Evolutionary conservation across 2,113 vertebrate species (phyloP), one percentile per base, ranked within the genome.

Genomic region (Conger conger): DNA sequence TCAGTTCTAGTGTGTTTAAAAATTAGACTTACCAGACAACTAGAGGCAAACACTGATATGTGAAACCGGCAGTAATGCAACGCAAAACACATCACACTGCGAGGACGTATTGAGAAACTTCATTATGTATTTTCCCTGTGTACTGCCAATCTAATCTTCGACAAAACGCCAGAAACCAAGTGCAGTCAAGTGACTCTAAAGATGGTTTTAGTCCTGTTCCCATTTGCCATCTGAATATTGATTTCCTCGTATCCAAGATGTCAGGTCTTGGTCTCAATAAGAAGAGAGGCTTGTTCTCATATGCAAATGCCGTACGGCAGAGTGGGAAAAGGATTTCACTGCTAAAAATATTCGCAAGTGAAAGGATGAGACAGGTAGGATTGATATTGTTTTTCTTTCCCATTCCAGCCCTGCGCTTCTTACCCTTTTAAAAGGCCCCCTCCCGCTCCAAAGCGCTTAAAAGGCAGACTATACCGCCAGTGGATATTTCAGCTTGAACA

Each of bases 281-380:
- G n/a, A 84, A 40, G 1, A 30, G 16, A 17, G 16, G 8, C 38
- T 27, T 50, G 35, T 42, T 20, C 77, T 79, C 53, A 33, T 17
- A 79, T 15, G 27, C 50, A n/a, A 76, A 80, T 53, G 42, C 36
- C 27, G 27, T 38, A 87, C 81, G 88, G 86, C 78, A 87, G 89
- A 92, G 91, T 89, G 88, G 92, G 91, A 87, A 88, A 86, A 82
- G 82, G 84, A 93, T 90, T 91, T 87, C 78, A 85, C 15, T 6
- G 89, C 91, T 94, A 92, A 93, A 94, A 93, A 94, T 93, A 94
- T 79, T 87, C 85, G 11, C 37, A 57, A 83, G 85, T 42, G 76
- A 86, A 40, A 60, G 86, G 90, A 91, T 91, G 93, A 94, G 90
- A 90, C 91, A 93, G 91, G 90, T 91, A 86, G 89, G 90, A 89